Evolutionary conservation across 1,140 invertebrate species (phyloP), one percentile per base, ranked within the genome.

Genomic region (Bombus waltoni): DNA sequence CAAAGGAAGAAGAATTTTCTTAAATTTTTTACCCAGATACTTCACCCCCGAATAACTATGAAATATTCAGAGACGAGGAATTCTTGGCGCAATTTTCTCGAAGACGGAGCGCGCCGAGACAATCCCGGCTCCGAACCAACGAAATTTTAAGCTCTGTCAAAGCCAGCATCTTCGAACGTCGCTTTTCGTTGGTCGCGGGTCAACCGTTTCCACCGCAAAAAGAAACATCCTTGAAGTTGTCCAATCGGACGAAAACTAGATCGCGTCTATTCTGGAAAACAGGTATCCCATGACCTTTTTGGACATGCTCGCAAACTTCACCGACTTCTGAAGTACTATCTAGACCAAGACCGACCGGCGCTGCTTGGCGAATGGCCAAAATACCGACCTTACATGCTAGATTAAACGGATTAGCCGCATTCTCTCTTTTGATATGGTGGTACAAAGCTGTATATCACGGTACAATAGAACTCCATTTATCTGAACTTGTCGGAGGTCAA

Each of bases 111-210:
- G 22, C 5, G 22, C 8, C 6, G n/a, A 44, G 59, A 76, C 53
- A 76, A 62, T 8, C 18, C 15, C 9, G 9, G 8, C 28, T 25
- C 25, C 32, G 22, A 28, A 18, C 62, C 35, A 73, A 59, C n/a
- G 53, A 72, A 38, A 72, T 59, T 81, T 81, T 42, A 62, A 72
- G 47, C 72, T 53, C 38, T n/a, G 71, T 81, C 47, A 62, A 81
- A 81, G 79, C 32, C 8, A n/a, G 6, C 42, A n/a, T 47, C 59
- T 70, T 32, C 13, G 18, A 66, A 9, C 42, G 42, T 3, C 18
- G 42, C 38, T 81, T 81, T 81, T 59, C 18, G 25, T 40, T 62
- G 62, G 44, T 80, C 5, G 35, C 18, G 38, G 25, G 53, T 38
- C 35, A 57, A 42, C 68, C 28, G 47, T 38, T 72, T 57, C 32